Conservation (phyloP, 2,888 invertebrate genomes). For the Amblyjoppa fuscipennis region DNA sequence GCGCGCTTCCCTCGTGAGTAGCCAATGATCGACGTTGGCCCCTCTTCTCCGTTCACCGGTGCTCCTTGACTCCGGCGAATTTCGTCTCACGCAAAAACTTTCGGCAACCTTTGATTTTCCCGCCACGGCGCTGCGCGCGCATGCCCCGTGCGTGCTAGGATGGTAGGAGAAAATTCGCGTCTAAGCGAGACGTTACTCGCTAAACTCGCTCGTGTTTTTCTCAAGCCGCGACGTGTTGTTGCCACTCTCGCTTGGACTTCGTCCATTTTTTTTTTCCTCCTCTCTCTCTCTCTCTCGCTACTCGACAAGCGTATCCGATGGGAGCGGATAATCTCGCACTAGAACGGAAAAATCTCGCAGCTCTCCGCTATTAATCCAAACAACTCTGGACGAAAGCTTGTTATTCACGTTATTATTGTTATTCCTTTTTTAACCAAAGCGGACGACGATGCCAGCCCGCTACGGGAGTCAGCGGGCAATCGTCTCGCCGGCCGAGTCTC, state of each 20-base stretch:
- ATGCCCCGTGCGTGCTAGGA: background rate
- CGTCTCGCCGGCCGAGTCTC: background rate
- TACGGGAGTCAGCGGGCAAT: background rate
- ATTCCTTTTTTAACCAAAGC: background rate
- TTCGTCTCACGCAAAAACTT: background rate
- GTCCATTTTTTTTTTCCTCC: background rate
- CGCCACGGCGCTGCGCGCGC: background rate
- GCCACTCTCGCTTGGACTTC: background rate
- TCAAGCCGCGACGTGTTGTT: background rate
- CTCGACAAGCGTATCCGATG: background rate
- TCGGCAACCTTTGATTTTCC: slow-evolving; percentile 34
- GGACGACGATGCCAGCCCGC: background rate
- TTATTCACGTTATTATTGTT: background rate
- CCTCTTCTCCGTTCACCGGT: background rate
- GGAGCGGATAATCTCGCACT: background rate
- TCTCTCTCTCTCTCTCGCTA: background rate
- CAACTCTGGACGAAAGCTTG: background rate
- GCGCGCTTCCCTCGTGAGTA: background rate
- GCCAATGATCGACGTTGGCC: background rate
- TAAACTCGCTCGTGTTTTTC: background rate
- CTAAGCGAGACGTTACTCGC: background rate
- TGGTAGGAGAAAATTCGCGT: background rate
- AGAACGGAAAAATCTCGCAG: background rate
- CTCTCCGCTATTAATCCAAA: background rate
- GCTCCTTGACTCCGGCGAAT: background rate